Percentiles rank a stretch among this genome's conserved stretches.
phyloP scores from a whole-genome alignment of 2,113 vertebrate species.

The Chitala chitala region DNA sequence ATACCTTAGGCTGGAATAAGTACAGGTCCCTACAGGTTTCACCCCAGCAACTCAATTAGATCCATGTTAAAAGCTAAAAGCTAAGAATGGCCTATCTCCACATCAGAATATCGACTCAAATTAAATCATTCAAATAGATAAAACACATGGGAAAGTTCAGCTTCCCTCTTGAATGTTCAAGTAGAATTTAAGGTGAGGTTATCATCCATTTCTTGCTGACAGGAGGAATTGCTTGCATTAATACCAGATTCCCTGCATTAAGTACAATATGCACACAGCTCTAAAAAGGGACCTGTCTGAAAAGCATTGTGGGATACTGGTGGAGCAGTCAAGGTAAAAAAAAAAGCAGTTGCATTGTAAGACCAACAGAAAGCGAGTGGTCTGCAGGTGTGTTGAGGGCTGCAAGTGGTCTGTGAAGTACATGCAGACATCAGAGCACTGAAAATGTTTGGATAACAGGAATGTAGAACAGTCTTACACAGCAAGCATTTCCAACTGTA shows the following conservation, averaged over 20 bases:
- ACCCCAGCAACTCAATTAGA: conserved; percentile 23
- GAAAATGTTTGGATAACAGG: conserved; percentile 46
- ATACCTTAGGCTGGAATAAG: conserved; percentile 9
- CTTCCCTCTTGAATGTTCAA: background rate
- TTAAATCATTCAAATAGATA: conserved; percentile 9
- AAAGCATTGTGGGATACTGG: conserved; percentile 9
- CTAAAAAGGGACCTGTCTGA: background rate
- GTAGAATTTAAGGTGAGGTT: background rate
- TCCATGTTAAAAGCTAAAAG: conserved; percentile 8
- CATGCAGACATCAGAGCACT: too few species aligned
- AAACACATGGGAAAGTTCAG: background rate
- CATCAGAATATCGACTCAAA: conserved; percentile 24
- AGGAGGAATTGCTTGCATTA: background rate
- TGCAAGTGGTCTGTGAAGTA: too few species aligned
- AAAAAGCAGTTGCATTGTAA: background rate
- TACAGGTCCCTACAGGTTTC: conserved; percentile 28
- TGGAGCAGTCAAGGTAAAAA: background rate
- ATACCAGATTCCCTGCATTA: background rate
- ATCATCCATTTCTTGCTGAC: background rate
- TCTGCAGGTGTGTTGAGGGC: conserved; percentile 32
- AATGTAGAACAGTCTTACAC: conserved; percentile 57
- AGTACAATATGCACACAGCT: background rate
- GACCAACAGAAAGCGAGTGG: conserved; percentile 12
- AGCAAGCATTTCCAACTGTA: conserved; percentile 45
- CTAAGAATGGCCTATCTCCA: background rate